A percentile compares a stretch with the other conserved stretches of the same genome.
Evolutionary conservation across 2,797 vertebrate species (phyloP).

Genomic region (Gouania willdenowi): DNA sequence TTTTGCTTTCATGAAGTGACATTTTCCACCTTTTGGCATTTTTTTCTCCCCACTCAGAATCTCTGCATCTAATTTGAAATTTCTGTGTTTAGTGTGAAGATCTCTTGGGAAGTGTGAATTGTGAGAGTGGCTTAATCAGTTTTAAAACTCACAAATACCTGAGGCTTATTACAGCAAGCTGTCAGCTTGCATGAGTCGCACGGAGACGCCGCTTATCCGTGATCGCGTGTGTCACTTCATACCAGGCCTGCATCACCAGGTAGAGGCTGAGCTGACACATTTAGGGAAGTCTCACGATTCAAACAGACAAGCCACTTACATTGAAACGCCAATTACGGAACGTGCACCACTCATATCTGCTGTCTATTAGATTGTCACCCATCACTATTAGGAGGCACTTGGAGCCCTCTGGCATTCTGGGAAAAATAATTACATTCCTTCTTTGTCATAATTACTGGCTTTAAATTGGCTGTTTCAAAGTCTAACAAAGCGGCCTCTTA

Average conservation of each 20-base stretch:
- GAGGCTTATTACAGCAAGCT: constrained; percentile 36
- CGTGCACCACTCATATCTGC: constrained; percentile 35
- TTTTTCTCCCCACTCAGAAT: background rate
- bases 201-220: constrained; percentile 24
- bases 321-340: constrained; percentile 61
- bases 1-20: background rate
- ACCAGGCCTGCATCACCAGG: constrained; percentile 40
- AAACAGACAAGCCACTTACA: constrained; percentile 52
- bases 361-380: constrained; percentile 65
- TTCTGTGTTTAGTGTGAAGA: constrained; percentile 3
- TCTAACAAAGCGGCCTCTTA: constrained; percentile 47
- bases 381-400: constrained; percentile 57
- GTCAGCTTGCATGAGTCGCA: constrained; percentile 28
- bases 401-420: constrained; percentile 55
- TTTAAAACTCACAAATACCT: constrained; percentile 20
- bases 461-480: constrained; percentile 59
- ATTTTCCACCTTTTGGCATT: background rate
- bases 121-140: constrained; percentile 18
- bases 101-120: constrained; percentile 18
- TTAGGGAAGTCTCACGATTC: constrained; percentile 27
- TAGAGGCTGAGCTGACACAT: constrained; percentile 16
- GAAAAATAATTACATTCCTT: constrained; percentile 68
- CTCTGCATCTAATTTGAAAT: constrained; percentile 7
- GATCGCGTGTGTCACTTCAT: constrained; percentile 57
- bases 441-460: constrained; percentile 64